These are phyloP conservation scores for Drosophila vallismaia DNA, from an alignment of 2,888 invertebrate genomes.

Conservation along the genomic window DNA sequence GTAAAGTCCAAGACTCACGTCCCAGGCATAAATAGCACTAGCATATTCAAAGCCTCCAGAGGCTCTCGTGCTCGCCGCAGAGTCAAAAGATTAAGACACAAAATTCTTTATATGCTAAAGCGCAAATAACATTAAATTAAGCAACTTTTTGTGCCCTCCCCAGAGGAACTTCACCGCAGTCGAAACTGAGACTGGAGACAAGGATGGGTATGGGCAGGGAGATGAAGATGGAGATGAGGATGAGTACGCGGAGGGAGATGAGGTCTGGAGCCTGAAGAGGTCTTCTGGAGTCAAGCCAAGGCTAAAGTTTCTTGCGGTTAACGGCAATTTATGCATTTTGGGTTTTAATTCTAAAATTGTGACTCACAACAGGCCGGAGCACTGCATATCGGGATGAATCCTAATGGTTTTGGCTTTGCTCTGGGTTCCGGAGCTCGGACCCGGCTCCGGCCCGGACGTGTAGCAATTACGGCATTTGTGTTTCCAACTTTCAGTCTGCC, in stretches of 20 bases:
- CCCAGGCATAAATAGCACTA: constrained; percentile 79
- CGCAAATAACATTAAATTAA: constrained; percentile 84
- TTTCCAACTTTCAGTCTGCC: constrained; percentile 66
- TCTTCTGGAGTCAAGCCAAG: constrained; percentile 47
- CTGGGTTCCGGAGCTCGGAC: constrained; percentile 15
- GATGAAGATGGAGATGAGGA: constrained; percentile 1
- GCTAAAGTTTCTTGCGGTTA: constrained; percentile 81
- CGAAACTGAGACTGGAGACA: constrained; percentile 20
- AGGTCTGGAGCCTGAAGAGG: constrained; percentile 7
- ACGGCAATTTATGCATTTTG: constrained; percentile 76
- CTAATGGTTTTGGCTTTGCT: constrained; percentile 63
- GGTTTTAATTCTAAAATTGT: constrained; percentile 78
- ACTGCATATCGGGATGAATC: constrained; percentile 40
- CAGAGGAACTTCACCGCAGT: constrained; percentile 48
- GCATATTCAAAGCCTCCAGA: constrained; percentile 72
- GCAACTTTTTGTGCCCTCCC: constrained; percentile 74
- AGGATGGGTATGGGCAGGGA: not conserved
- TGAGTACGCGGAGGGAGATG: constrained; percentile 11
- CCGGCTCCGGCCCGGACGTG: constrained; percentile 52
- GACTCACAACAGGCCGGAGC: constrained; percentile 70
- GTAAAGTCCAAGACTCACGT: constrained; percentile 60
- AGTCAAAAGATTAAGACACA: constrained; percentile 84
- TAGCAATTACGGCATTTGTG: constrained; percentile 70
- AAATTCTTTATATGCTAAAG: constrained; percentile 84
- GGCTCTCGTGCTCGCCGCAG: constrained; percentile 54